Conservation (phyloP, 2,797 vertebrate genomes). For the Phaenicophaeus curvirostris region DNA sequence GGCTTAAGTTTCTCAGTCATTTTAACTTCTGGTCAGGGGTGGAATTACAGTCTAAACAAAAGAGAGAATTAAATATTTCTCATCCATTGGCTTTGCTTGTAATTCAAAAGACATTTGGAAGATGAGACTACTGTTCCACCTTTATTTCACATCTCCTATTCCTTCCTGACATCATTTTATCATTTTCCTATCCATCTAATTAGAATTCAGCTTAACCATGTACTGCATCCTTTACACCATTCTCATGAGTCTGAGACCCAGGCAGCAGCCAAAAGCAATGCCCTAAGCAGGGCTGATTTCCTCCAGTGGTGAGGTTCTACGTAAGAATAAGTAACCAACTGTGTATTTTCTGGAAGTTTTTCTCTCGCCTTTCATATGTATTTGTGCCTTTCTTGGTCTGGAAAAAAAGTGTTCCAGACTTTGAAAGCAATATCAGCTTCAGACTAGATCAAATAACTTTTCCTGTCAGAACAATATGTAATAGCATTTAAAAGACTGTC, state of each 20-base stretch:
- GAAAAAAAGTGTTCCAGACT: background rate
- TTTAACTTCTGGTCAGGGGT: background rate
- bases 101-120: background rate
- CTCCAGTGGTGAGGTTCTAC: background rate
- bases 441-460: background rate
- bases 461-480: background rate
- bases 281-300: background rate
- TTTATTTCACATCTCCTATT: background rate
- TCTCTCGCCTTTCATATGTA: background rate
- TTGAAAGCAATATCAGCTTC: background rate
- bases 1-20: background rate
- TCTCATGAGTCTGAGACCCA: background rate
- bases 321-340: background rate
- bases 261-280: background rate
- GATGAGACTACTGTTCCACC: background rate
- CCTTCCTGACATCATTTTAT: background rate
- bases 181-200: background rate
- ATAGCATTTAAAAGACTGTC: background rate
- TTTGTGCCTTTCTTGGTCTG: background rate
- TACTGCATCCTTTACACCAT: background rate
- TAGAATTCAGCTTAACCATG: background rate
- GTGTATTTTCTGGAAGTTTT: background rate
- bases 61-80: background rate
- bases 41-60: background rate
- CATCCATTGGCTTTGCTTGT: accelerated